These are phyloP conservation scores for Actias luna DNA, from an alignment of 2,888 invertebrate genomes.

Conservation along the genomic window DNA sequence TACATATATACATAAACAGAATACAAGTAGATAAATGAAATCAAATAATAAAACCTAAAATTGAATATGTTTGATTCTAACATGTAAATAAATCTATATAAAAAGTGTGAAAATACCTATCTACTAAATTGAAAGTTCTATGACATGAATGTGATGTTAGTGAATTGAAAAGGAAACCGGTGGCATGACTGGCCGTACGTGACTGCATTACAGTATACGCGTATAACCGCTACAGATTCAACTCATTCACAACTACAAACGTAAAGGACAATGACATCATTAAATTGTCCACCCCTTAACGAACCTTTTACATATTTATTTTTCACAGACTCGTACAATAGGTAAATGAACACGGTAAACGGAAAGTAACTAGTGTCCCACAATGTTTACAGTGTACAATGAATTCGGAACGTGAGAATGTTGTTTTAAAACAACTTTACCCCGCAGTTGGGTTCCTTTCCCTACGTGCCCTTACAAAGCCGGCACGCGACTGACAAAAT, in stretches of 20 bases:
- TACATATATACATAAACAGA: too few relatives aligned
- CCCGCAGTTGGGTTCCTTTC: conserved; percentile 41
- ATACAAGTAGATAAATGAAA: too few relatives aligned
- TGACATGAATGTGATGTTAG: conserved; percentile 42
- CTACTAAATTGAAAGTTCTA: conserved; percentile 24
- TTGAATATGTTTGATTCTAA: too few relatives aligned
- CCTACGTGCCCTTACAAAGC: conserved; percentile 69
- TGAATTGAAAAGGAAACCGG: conserved; percentile 53
- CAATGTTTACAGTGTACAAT: conserved; percentile 66
- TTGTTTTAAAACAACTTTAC: conserved; percentile 64
- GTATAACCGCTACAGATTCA: conserved; percentile 41
- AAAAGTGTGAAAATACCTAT: neutral
- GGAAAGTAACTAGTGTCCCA: conserved; percentile 68
- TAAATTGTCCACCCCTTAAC: conserved; percentile 33
- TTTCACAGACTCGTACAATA: conserved; percentile 67
- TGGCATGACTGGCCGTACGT: conserved; percentile 52
- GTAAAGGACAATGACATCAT: conserved; percentile 44
- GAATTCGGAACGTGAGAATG: conserved; percentile 75
- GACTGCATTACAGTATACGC: conserved; percentile 51
- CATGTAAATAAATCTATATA: neutral
- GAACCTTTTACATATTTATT: conserved; percentile 67
- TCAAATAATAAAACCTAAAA: too few relatives aligned
- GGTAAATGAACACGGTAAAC: conserved; percentile 71
- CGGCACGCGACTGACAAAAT: conserved; percentile 53
- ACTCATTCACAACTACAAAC: conserved; percentile 53